Conservation (phyloP, 37 sponge, comb jelly and placozoan genomes). For the Tethya wilhelma region DNA sequence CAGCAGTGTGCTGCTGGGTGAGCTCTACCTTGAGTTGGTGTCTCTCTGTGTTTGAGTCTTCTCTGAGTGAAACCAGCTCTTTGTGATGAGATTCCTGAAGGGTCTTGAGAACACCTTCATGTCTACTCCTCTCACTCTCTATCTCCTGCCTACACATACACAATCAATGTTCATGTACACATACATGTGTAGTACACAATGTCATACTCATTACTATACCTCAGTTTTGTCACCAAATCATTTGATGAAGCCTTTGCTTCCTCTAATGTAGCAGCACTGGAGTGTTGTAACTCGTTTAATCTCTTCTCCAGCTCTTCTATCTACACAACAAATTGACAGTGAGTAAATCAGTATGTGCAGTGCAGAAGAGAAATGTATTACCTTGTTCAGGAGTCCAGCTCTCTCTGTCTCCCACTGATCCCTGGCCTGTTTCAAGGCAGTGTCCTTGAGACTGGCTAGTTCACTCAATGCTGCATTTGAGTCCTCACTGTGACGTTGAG, state of each 20-base stretch:
- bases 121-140: no score
- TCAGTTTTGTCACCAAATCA: conserved; percentile 14
- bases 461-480: conserved; percentile 41
- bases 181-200: no score
- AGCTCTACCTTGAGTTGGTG: conserved; percentile 4
- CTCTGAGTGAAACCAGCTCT: background rate
- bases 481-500: conserved; percentile 41
- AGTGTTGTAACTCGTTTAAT: conserved; percentile 13
- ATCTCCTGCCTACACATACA: background rate
- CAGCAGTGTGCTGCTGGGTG: conserved; percentile 15
- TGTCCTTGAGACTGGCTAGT: conserved; percentile 56
- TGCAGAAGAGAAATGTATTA: background rate
- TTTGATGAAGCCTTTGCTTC: background rate
- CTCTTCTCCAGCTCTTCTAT: conserved; percentile 6
- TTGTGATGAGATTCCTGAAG: background rate
- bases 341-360: background rate
- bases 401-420: conserved; percentile 47
- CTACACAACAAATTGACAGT: background rate
- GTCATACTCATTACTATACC: no score
- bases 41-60: conserved; percentile 5
- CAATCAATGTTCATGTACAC: background rate
- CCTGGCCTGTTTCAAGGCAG: conserved; percentile 39
- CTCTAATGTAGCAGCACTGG: conserved; percentile 6
- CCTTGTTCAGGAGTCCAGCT: conserved; percentile 34
- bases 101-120: no score